A percentile compares a stretch with the other conserved stretches of the same genome.
These are phyloP conservation scores for Anhinga rufa DNA, from an alignment of 2,113 vertebrate genomes.

Conservation along the genomic window DNA sequence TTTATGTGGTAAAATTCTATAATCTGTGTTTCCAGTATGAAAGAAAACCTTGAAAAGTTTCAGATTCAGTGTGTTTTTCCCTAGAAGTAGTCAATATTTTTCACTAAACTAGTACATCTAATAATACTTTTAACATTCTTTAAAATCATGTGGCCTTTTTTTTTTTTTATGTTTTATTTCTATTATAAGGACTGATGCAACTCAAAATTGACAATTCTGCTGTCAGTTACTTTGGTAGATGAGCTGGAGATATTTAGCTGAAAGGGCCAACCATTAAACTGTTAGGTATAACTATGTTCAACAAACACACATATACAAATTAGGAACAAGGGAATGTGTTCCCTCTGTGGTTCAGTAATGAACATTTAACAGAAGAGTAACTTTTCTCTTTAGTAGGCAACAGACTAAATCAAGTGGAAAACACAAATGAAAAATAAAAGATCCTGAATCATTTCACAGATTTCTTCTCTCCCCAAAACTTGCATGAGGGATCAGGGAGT, in stretches of 20 bases:
- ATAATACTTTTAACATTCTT: neutral
- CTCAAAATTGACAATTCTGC: neutral
- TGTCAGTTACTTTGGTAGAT: neutral
- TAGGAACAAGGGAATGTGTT: neutral
- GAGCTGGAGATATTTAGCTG: neutral
- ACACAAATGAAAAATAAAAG: neutral
- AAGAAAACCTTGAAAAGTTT: neutral
- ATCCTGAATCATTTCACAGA: neutral
- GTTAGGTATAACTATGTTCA: neutral
- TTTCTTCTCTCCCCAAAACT: neutral
- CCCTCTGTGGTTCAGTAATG: neutral
- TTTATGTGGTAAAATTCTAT: neutral
- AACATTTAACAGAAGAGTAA: neutral
- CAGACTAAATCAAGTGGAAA: neutral
- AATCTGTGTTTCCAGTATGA: neutral
- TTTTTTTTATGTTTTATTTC: neutral
- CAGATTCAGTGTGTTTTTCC: neutral
- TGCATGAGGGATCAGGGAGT: neutral
- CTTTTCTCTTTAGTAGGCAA: neutral
- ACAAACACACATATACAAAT: accelerated
- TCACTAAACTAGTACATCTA: neutral
- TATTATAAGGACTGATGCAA: neutral
- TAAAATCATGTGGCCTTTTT: neutral
- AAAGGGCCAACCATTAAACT: neutral
- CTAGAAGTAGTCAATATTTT: neutral